Percentiles rank a stretch among this genome's conserved stretches.
These are phyloP conservation scores for Etheostoma spectabile DNA, from an alignment of 2,113 vertebrate species.

Conservation along the genomic window DNA sequence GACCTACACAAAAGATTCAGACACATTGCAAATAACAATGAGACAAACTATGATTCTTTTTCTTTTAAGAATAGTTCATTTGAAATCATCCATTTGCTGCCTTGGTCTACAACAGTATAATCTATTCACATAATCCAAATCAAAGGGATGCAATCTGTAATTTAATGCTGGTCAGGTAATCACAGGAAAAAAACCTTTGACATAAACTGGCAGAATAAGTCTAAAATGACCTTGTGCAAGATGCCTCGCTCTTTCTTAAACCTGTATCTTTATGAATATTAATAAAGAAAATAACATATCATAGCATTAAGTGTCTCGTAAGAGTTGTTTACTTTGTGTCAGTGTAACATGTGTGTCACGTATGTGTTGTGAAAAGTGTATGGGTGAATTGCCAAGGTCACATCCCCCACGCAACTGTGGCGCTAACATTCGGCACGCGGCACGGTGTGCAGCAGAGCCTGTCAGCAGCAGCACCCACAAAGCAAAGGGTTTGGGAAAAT, in stretches of 20 bases:
- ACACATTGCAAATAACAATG: background rate
- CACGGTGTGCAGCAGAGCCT: rapidly evolving
- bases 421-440: background rate
- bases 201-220: background rate
- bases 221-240: constrained; percentile 11
- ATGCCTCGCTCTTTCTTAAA: background rate
- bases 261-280: constrained; percentile 27
- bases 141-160: background rate
- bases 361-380: background rate
- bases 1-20: too few species aligned
- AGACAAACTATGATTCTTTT: background rate
- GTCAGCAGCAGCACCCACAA: constrained; percentile 20
- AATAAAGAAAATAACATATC: background rate
- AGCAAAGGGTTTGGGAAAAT: constrained; percentile 45
- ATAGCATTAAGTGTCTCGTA: background rate
- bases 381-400: constrained; percentile 34
- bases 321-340: constrained; percentile 21
- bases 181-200: background rate
- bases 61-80: background rate
- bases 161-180: constrained; percentile 4
- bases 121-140: background rate
- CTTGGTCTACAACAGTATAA: background rate
- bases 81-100: background rate
- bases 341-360: background rate
- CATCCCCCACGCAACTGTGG: background rate